These are phyloP conservation scores for Coryphaenoides rupestris DNA, from an alignment of 2,113 vertebrate genomes.

Conservation along the genomic window DNA sequence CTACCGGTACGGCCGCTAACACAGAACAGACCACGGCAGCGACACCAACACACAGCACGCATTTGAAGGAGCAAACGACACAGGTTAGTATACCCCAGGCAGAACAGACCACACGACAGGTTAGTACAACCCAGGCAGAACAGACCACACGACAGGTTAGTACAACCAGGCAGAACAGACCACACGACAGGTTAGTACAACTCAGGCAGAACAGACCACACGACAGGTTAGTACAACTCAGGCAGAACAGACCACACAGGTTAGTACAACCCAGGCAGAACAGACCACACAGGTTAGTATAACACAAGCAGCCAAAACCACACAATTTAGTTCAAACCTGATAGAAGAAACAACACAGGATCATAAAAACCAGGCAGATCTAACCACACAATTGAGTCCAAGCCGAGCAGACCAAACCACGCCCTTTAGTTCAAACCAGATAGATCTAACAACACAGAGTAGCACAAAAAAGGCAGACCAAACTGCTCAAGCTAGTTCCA, in stretches of 20 bases:
- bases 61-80: too few relatives aligned
- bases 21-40: background rate
- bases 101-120: constrained; percentile 1
- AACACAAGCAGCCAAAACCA: background rate
- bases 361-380: background rate
- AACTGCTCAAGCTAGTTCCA: too few relatives aligned
- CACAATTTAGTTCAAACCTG: background rate
- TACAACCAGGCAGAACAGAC: background rate
- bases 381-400: background rate
- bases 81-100: background rate
- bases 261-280: background rate
- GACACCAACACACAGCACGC: too few relatives aligned
- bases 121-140: background rate
- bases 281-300: background rate
- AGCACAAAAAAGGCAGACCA: too few relatives aligned
- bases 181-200: background rate
- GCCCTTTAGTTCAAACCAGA: background rate
- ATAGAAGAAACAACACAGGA: background rate
- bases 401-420: background rate
- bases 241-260: background rate
- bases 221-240: background rate
- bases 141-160: background rate
- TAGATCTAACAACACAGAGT: background rate
- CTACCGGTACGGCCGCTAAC: background rate
- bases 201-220: background rate